Evolutionary conservation across 2,113 vertebrate species (phyloP).

Genomic region (Oenanthe oenanthe): DNA sequence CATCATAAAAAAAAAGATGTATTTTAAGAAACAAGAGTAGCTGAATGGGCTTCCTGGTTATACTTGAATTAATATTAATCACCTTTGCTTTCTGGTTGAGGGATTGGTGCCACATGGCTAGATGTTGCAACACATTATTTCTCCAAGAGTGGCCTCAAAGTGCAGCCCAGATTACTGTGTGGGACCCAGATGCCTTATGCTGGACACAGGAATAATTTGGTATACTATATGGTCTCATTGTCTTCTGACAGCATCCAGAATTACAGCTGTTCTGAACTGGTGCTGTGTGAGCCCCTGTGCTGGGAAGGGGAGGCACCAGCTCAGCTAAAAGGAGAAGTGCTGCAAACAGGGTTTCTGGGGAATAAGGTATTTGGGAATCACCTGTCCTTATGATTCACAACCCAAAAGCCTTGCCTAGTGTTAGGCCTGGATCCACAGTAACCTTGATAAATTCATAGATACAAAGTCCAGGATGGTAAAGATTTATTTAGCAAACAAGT

Average conservation of each 20-base stretch:
- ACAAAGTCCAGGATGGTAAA: not conserved
- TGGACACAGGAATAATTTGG: not conserved
- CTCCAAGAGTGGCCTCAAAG: not conserved
- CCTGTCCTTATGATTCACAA: not conserved
- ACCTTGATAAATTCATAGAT: not conserved
- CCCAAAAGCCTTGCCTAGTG: accelerated
- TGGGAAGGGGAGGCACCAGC: not conserved
- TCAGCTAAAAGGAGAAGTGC: not conserved
- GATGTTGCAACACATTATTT: not conserved
- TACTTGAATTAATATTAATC: not conserved
- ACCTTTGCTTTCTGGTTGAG: not conserved
- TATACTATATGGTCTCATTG: too few species aligned
- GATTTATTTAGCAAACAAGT: not conserved
- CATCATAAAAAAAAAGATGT: not conserved
- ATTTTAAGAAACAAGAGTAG: not conserved
- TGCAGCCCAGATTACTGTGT: not conserved
- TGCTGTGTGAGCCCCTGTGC: accelerated
- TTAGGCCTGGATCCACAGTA: not conserved
- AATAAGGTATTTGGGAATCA: not conserved
- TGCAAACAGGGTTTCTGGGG: not conserved
- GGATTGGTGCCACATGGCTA: not conserved
- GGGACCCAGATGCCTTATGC: not conserved
- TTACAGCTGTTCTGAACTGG: not conserved
- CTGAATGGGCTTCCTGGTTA: not conserved
- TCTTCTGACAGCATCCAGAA: not conserved